Evolutionary conservation across 2,113 vertebrate genomes (phyloP).

Genomic region (Centropus bengalensis): DNA sequence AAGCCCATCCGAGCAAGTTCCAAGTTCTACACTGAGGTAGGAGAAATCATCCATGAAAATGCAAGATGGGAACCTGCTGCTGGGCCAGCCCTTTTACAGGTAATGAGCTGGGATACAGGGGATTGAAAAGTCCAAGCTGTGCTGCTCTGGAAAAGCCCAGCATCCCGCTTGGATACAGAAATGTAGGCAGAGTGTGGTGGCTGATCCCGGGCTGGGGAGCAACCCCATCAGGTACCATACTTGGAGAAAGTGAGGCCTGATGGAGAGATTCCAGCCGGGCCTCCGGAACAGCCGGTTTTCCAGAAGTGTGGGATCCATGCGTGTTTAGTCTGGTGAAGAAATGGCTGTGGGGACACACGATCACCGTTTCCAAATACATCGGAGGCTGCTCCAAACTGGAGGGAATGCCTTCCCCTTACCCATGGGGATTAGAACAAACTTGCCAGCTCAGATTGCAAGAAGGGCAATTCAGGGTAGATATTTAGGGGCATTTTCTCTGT

Average conservation of each 20-base stretch:
- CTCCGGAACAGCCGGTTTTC: background rate
- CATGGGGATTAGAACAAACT: background rate
- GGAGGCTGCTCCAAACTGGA: background rate
- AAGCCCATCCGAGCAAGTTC: fast-evolving
- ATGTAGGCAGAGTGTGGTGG: fast-evolving
- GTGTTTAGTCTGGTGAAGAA: background rate
- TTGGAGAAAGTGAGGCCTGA: background rate
- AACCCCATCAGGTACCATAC: fast-evolving
- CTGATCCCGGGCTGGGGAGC: background rate
- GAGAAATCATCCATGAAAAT: background rate
- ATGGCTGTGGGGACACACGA: fast-evolving
- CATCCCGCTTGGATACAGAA: background rate
- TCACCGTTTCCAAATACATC: background rate
- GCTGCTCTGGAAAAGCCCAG: background rate
- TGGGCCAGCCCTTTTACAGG: background rate
- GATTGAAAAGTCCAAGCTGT: background rate
- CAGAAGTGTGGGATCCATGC: fast-evolving
- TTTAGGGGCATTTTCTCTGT: background rate
- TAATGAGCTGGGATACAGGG: background rate
- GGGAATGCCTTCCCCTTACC: background rate
- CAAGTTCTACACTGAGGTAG: background rate
- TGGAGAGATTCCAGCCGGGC: background rate
- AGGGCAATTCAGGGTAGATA: background rate
- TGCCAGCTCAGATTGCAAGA: background rate
- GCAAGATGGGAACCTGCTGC: background rate